Conservation (phyloP, 2,113 vertebrate species). For the Leptobrachium ailaonicum region DNA sequence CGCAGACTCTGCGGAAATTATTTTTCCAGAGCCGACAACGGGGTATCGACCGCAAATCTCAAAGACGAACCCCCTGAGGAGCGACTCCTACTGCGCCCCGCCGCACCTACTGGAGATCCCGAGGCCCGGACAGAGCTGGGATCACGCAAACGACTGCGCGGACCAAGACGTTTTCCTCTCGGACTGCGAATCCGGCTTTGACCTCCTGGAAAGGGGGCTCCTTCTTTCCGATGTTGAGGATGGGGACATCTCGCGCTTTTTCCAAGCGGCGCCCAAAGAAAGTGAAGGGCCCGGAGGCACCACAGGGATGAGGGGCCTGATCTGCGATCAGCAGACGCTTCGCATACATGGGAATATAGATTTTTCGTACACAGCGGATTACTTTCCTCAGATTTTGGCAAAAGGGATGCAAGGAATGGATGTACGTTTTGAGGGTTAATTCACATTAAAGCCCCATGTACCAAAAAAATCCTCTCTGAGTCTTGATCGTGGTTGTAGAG, state of each 20-base stretch:
- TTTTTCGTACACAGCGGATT: slow-evolving; percentile 27
- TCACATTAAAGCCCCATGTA: no score
- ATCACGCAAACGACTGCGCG: slow-evolving; percentile 40
- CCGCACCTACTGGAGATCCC: background rate
- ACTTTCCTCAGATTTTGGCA: slow-evolving; percentile 56
- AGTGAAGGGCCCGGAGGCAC: background rate
- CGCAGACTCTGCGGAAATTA: fast-evolving
- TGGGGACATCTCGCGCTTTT: background rate
- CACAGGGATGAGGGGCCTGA: background rate
- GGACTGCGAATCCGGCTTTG: background rate
- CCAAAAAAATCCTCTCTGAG: no score
- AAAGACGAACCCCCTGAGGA: fast-evolving
- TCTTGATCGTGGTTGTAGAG: no score
- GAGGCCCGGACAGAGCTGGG: background rate
- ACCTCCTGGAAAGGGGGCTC: slow-evolving; percentile 63
- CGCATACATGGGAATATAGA: slow-evolving; percentile 57
- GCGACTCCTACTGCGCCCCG: background rate
- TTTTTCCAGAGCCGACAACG: slow-evolving; percentile 40
- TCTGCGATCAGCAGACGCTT: background rate
- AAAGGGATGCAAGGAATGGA: background rate
- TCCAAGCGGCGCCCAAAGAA: fast-evolving
- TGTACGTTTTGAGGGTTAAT: no score
- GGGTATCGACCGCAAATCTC: slow-evolving; percentile 70
- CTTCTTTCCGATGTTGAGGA: slow-evolving; percentile 38
- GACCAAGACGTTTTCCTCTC: slow-evolving; percentile 14